Conservation (phyloP, 2,888 invertebrate species). For the Trichacis sp. region DNA sequence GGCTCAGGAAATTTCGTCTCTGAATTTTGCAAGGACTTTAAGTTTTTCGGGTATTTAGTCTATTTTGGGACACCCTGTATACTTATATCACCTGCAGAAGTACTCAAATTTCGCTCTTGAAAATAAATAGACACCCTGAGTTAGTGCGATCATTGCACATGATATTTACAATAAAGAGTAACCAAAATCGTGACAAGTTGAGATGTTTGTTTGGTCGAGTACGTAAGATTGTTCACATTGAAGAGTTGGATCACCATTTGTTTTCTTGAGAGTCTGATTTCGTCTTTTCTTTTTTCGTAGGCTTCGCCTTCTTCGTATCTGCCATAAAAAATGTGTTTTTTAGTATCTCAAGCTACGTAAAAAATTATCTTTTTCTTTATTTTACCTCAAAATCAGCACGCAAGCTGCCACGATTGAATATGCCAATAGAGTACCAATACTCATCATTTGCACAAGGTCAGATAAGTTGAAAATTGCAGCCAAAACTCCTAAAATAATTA, state of each 20-base stretch:
- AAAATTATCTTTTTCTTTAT: conserved; percentile 7
- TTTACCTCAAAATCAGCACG: conserved; percentile 83
- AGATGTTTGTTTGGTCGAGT: conserved; percentile 68
- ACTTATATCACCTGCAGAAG: too few relatives aligned
- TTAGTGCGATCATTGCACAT: too few relatives aligned
- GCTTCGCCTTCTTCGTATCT: conserved; percentile 68
- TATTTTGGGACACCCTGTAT: too few relatives aligned
- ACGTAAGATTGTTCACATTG: conserved; percentile 65
- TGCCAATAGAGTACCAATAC: conserved; percentile 87
- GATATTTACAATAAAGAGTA: conserved; percentile 67
- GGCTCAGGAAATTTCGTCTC: too few relatives aligned
- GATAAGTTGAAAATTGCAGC: conserved; percentile 86
- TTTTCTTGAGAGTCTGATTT: conserved; percentile 51
- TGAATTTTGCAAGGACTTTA: too few relatives aligned
- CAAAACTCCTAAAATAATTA: conserved; percentile 75
- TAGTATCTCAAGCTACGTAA: too few relatives aligned
- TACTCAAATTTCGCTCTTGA: too few relatives aligned
- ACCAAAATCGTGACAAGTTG: conserved; percentile 68
- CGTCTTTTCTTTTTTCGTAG: conserved; percentile 63
- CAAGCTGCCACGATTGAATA: conserved; percentile 92
- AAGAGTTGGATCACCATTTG: conserved; percentile 63
- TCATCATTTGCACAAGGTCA: conserved; percentile 90
- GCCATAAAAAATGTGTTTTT: too few relatives aligned
- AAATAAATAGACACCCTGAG: too few relatives aligned
- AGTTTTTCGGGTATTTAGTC: too few relatives aligned